Conservation (phyloP, 2,113 vertebrate genomes). For the Chionodraco myersi region DNA sequence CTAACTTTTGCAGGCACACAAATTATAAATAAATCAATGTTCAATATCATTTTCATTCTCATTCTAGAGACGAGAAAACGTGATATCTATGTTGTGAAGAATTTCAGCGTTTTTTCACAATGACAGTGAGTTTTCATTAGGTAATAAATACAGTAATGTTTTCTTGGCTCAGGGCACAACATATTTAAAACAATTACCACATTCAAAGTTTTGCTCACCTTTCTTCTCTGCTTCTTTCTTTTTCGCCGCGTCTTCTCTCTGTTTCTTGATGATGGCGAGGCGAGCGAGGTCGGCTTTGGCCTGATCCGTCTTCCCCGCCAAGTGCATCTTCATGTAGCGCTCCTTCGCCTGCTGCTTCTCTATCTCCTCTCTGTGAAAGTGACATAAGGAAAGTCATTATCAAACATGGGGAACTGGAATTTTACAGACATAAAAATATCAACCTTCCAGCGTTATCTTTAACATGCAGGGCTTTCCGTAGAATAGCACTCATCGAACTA, state of each 20-base stretch:
- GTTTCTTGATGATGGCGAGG: conserved; percentile 95
- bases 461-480: too few relatives aligned
- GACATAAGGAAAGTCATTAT: background rate
- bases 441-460: background rate
- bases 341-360: conserved; percentile 98
- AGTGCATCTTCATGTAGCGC: conserved; percentile 98
- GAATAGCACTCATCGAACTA: background rate
- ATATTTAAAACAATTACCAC: background rate
- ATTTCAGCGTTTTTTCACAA: too few relatives aligned
- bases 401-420: background rate
- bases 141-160: background rate
- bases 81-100: background rate
- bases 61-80: background rate
- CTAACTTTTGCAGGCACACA: too few relatives aligned
- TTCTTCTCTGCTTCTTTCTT: conserved; percentile 97
- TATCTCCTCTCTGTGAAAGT: conserved; percentile 91
- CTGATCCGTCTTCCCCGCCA: conserved; percentile 98
- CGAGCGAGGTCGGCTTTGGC: conserved; percentile 97
- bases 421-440: background rate
- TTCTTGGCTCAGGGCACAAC: background rate
- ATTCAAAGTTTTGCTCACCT: conserved; percentile 78
- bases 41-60: background rate
- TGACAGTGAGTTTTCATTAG: too few relatives aligned
- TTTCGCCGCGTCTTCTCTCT: conserved; percentile 94
- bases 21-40: too few relatives aligned